A percentile compares a stretch with the other conserved stretches of the same genome.
Evolutionary conservation across 2,888 invertebrate genomes (phyloP).

Genomic region (Drosophila kanekoi): DNA sequence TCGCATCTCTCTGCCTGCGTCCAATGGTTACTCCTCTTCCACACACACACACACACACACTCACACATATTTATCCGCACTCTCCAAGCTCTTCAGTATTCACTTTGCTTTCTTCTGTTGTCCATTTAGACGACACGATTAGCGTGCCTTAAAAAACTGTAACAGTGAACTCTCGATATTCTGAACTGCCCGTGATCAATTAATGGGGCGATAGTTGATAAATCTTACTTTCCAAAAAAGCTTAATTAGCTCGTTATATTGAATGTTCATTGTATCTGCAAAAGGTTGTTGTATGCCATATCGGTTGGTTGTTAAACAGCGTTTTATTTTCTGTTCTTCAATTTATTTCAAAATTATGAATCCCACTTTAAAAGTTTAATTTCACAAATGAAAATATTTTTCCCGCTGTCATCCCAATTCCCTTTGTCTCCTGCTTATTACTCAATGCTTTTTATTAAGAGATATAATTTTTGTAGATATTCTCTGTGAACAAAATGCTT

Average conservation of each 20-base stretch:
- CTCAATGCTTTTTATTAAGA: slow-evolving; percentile 23
- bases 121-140: slow-evolving; percentile 20
- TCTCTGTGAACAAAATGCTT: slow-evolving; percentile 25
- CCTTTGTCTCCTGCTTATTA: slow-evolving; percentile 4
- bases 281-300: not conserved
- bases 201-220: not conserved
- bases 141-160: slow-evolving; percentile 27
- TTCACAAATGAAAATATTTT: slow-evolving; percentile 4
- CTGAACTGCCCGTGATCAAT: not conserved
- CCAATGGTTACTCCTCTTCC: slow-evolving; percentile 39
- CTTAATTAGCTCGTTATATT: slow-evolving; percentile 22
- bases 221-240: not conserved
- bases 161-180: slow-evolving; percentile 34
- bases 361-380: not conserved
- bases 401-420: not conserved
- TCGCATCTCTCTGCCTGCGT: slow-evolving; percentile 45
- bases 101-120: slow-evolving; percentile 10
- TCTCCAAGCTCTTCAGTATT: slow-evolving; percentile 6
- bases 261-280: slow-evolving; percentile 15
- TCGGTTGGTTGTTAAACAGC: slow-evolving; percentile 9
- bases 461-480: slow-evolving; percentile 10
- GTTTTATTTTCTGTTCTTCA: slow-evolving; percentile 6
- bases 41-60: slow-evolving; percentile 8
- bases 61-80: not conserved
- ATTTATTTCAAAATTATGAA: slow-evolving; percentile 9